Conservation (phyloP, 1,140 invertebrate genomes). For the Drosophila equinoxialis region DNA sequence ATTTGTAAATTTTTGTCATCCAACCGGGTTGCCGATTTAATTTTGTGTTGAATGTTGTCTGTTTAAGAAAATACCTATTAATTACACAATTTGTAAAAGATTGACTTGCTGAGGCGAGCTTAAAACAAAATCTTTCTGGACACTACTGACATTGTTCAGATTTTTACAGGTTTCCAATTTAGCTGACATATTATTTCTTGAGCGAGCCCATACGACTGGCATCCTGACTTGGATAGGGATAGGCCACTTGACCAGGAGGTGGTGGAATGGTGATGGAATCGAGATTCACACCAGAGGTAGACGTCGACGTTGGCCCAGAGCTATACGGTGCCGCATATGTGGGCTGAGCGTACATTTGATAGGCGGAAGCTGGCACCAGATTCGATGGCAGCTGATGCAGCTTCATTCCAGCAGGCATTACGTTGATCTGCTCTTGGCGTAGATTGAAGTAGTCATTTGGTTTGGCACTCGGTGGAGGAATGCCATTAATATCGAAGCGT, state of each 20-base stretch:
- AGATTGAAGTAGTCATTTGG: constrained; percentile 93
- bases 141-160: neutral
- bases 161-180: neutral
- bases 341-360: constrained; percentile 86
- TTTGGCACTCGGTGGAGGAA: constrained; percentile 87
- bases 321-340: constrained; percentile 83
- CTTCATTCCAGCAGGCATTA: constrained; percentile 84
- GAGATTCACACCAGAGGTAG: constrained; percentile 57
- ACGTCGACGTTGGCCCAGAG: constrained; percentile 30
- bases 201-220: constrained; percentile 92
- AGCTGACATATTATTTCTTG: constrained; percentile 57
- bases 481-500: constrained; percentile 91
- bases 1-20: neutral
- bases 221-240: constrained; percentile 98
- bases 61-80: neutral
- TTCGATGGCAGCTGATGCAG: constrained; percentile 84
- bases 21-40: neutral
- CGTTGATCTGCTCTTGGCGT: constrained; percentile 84
- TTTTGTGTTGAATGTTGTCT: neutral
- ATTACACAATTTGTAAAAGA: neutral
- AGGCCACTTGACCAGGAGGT: constrained; percentile 88
- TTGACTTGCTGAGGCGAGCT: neutral
- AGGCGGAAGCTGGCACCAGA: constrained; percentile 84
- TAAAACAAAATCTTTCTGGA: neutral
- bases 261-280: constrained; percentile 84